Percentiles rank a stretch among this genome's conserved stretches.
Evolutionary conservation across 2,888 invertebrate species (phyloP).

Genomic region (Busseola fusca): DNA sequence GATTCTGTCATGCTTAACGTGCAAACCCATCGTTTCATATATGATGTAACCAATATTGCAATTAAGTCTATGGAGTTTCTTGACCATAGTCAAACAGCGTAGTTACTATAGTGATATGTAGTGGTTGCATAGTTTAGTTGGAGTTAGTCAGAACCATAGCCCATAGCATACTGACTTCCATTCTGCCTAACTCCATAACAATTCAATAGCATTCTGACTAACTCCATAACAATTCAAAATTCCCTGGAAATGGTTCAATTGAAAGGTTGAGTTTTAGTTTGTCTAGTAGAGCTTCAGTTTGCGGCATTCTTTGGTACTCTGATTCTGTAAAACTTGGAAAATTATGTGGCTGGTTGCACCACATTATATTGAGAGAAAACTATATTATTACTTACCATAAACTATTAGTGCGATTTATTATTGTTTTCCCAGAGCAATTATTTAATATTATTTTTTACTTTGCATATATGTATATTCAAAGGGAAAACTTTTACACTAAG

Average conservation of each 20-base stretch:
- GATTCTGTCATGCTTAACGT: neutral
- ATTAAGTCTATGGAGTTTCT: too few species aligned
- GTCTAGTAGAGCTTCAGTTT: neutral
- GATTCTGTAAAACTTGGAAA: neutral
- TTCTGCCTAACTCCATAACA: too few species aligned
- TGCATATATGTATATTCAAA: neutral
- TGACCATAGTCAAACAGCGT: too few species aligned
- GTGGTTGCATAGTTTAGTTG: too few species aligned
- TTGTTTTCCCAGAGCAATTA: neutral
- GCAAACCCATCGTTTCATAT: neutral
- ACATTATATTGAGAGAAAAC: neutral
- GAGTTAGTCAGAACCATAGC: too few species aligned
- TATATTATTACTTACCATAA: neutral
- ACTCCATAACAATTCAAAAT: neutral
- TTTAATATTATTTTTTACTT: too few species aligned
- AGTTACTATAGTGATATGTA: too few species aligned
- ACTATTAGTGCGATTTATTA: neutral
- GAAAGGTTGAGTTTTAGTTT: neutral
- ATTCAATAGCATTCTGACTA: neutral
- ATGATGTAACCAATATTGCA: neutral
- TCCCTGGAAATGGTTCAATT: neutral
- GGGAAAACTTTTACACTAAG: neutral
- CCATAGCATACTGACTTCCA: too few species aligned
- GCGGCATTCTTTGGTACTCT: neutral
- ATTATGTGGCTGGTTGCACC: neutral